Conservation (phyloP, 1,140 invertebrate species). For the Hydropsyche tenuis region DNA sequence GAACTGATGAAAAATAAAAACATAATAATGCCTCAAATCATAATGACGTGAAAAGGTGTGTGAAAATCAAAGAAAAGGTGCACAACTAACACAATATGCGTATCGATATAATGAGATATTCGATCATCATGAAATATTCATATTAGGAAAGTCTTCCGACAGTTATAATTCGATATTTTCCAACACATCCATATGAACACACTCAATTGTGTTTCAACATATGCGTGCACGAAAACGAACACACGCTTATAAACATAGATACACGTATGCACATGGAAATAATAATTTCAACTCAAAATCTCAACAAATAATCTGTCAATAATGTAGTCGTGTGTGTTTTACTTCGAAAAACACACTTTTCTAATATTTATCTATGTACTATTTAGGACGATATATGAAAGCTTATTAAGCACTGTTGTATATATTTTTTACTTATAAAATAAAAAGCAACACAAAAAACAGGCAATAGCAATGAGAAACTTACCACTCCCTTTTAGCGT, state of each 20-base stretch:
- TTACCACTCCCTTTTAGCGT: slow-evolving; percentile 49
- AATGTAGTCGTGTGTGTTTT: too few relatives aligned
- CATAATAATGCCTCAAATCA: background rate
- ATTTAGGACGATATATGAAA: slow-evolving; percentile 39
- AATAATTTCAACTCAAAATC: background rate
- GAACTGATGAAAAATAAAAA: background rate
- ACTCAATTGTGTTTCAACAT: background rate
- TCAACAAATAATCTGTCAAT: too few relatives aligned
- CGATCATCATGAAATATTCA: background rate
- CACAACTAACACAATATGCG: background rate
- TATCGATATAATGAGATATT: background rate
- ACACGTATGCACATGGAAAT: slow-evolving; percentile 6
- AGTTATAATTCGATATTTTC: background rate
- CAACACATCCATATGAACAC: background rate
- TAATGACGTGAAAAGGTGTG: background rate
- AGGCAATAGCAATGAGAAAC: slow-evolving; percentile 33
- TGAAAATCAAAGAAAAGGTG: background rate
- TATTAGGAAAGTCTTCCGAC: background rate
- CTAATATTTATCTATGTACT: slow-evolving; percentile 27
- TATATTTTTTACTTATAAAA: slow-evolving; percentile 30
- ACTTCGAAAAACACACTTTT: slow-evolving; percentile 2
- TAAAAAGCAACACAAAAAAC: background rate
- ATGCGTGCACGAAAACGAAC: background rate
- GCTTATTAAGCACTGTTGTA: slow-evolving; percentile 43
- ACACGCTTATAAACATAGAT: background rate